A percentile compares a stretch with the other conserved stretches of the same genome.
Evolutionary conservation across 1,140 invertebrate genomes (phyloP).

Genomic region (Hycleus cichorii): DNA sequence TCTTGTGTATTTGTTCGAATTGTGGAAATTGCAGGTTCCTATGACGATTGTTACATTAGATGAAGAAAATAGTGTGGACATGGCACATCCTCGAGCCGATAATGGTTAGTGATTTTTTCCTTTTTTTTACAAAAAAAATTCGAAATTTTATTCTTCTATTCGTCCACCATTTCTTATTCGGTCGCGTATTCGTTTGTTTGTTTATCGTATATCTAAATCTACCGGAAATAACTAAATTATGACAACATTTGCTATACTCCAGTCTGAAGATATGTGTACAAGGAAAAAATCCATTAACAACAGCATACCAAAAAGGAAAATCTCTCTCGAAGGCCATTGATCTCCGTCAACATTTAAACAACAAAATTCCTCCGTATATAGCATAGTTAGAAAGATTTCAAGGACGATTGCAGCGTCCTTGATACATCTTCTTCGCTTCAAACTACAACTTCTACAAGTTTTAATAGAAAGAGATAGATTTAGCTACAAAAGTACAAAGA

Average conservation of each 20-base stretch:
- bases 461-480: too few species aligned
- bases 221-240: not conserved
- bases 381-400: too few species aligned
- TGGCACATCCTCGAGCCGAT: constrained; percentile 26
- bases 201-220: not conserved
- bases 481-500: too few species aligned
- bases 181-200: not conserved
- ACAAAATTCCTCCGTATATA: too few species aligned
- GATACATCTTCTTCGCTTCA: too few species aligned
- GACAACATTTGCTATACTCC: not conserved
- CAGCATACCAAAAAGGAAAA: too few species aligned
- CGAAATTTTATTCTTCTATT: not conserved
- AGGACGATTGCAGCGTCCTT: too few species aligned
- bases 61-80: constrained; percentile 32
- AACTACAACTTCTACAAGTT: too few species aligned
- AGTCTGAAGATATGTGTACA: too few species aligned
- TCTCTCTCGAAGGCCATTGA: too few species aligned
- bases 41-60: constrained; percentile 28
- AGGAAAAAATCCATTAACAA: too few species aligned
- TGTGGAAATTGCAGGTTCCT: constrained; percentile 9
- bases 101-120: constrained; percentile 9
- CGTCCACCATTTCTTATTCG: not conserved
- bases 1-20: not conserved
- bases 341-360: too few species aligned
- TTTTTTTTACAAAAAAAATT: not conserved